These are phyloP conservation scores for Dynastes grantii DNA, from an alignment of 2,888 invertebrate genomes.

Conservation along the genomic window DNA sequence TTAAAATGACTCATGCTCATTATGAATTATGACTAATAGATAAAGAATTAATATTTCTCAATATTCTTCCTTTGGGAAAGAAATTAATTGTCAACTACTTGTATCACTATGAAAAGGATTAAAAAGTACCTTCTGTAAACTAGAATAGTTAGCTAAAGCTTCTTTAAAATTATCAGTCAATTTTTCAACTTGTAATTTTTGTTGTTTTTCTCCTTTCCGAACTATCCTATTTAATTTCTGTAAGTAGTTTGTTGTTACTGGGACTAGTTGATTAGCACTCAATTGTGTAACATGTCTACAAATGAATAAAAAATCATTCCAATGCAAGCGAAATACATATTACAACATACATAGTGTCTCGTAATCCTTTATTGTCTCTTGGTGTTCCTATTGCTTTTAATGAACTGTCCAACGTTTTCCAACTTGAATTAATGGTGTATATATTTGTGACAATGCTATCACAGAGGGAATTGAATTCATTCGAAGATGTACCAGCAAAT, in stretches of 20 bases:
- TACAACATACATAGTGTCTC: constrained; percentile 76
- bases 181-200: constrained; percentile 88
- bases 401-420: constrained; percentile 81
- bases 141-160: constrained; percentile 83
- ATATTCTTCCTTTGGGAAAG: too few relatives aligned
- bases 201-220: constrained; percentile 82
- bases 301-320: constrained; percentile 50
- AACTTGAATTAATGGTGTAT: constrained; percentile 83
- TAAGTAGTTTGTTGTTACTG: constrained; percentile 82
- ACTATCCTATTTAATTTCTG: constrained; percentile 81
- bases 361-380: constrained; percentile 80
- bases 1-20: constrained; percentile 1
- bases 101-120: background rate
- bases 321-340: constrained; percentile 34
- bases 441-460: constrained; percentile 89
- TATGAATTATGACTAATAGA: background rate
- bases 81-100: too few relatives aligned
- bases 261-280: constrained; percentile 82
- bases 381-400: constrained; percentile 83
- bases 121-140: constrained; percentile 83
- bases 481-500: constrained; percentile 80
- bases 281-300: constrained; percentile 82
- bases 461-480: constrained; percentile 84
- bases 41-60: background rate
- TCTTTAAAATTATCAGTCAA: constrained; percentile 88